These are phyloP conservation scores for Lepidurus couesii DNA, from an alignment of 1,140 invertebrate species.

Conservation along the genomic window DNA sequence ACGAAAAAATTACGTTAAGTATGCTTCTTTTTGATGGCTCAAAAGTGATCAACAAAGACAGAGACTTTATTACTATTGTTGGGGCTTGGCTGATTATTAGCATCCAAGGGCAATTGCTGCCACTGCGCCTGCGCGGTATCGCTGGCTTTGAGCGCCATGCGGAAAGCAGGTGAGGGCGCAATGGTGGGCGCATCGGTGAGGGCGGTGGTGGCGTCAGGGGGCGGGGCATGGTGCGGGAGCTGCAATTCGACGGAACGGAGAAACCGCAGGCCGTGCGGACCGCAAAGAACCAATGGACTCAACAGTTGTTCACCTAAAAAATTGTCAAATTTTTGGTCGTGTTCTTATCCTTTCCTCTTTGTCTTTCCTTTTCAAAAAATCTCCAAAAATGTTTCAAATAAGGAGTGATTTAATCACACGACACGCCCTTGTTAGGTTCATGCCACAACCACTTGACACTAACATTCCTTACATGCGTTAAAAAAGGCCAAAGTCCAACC, in stretches of 20 bases:
- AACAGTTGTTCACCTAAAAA: constrained; percentile 79
- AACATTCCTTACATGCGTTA: neutral
- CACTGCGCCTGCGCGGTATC: constrained; percentile 45
- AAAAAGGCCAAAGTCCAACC: neutral
- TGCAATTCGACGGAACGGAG: constrained; percentile 73
- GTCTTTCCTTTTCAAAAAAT: too few species aligned
- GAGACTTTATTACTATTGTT: constrained; percentile 59
- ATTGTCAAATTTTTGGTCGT: neutral
- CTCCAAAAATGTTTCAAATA: too few species aligned
- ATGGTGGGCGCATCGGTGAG: constrained; percentile 60
- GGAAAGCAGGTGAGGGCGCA: constrained; percentile 66
- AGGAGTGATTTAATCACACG: too few species aligned
- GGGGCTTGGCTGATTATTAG: constrained; percentile 47
- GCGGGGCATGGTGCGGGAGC: constrained; percentile 51
- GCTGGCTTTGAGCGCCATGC: constrained; percentile 64
- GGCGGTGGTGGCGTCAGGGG: constrained; percentile 45
- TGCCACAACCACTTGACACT: too few species aligned
- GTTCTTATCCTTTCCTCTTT: too few species aligned
- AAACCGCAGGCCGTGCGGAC: constrained; percentile 85
- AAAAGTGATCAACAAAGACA: constrained; percentile 85
- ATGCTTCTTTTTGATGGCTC: constrained; percentile 38
- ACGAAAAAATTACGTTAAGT: neutral
- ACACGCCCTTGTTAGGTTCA: too few species aligned
- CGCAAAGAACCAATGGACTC: constrained; percentile 90
- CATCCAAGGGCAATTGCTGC: constrained; percentile 43